These are phyloP conservation scores for Nebria ingens DNA, from an alignment of 1,140 invertebrate genomes.

Conservation along the genomic window DNA sequence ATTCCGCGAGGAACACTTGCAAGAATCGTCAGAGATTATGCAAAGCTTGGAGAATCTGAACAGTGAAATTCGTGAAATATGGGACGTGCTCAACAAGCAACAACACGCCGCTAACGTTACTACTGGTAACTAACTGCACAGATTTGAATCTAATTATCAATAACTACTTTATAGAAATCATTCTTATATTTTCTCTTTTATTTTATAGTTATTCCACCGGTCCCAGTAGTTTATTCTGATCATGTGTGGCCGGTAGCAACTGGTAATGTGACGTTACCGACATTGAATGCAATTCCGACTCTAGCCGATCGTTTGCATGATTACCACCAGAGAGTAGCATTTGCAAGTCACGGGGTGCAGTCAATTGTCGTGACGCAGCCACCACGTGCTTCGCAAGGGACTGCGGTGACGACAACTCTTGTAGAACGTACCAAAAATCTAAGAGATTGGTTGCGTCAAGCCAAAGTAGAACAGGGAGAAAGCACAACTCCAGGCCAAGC, in stretches of 20 bases:
- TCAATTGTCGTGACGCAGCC: conserved; percentile 39
- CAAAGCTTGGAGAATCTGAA: conserved; percentile 59
- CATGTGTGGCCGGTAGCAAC: conserved; percentile 12
- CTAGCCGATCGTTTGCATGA: conserved; percentile 40
- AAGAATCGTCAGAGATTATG: conserved; percentile 57
- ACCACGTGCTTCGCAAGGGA: conserved; percentile 25
- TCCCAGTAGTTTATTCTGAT: neutral
- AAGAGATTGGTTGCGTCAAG: conserved; percentile 52
- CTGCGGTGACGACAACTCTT: conserved; percentile 41
- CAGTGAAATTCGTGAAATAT: conserved; percentile 58
- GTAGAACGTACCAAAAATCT: conserved; percentile 53
- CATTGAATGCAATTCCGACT: conserved; percentile 39
- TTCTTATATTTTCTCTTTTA: neutral
- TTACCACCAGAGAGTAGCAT: conserved; percentile 36
- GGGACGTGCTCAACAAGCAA: conserved; percentile 54
- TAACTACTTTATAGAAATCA: neutral
- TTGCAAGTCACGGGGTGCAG: conserved; percentile 24
- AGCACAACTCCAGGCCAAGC: conserved; percentile 25
- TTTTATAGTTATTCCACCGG: neutral
- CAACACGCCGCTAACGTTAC: conserved; percentile 38
- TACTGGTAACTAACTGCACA: conserved; percentile 35
- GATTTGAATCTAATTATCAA: no score
- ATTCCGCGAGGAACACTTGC: conserved; percentile 26
- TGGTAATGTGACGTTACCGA: conserved; percentile 23
- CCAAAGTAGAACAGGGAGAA: conserved; percentile 22